Evolutionary conservation across 2,888 invertebrate species (phyloP).

Genomic region (Callyntrura sp.): DNA sequence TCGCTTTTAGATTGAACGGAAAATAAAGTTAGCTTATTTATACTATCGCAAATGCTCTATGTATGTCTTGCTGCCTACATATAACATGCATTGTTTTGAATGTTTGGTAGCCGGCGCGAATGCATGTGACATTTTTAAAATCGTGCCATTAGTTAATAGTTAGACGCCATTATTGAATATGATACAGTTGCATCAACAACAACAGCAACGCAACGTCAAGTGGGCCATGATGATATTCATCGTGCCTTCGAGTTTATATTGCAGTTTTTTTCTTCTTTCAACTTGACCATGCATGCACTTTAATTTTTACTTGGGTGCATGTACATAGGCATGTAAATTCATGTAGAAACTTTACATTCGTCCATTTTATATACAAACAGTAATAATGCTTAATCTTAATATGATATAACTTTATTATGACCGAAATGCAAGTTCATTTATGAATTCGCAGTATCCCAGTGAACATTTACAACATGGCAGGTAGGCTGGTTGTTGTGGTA

Average conservation of each 20-base stretch:
- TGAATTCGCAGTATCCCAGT: conserved; percentile 25
- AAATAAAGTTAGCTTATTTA: no score
- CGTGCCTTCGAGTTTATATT: conserved; percentile 22
- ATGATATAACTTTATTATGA: conserved; percentile 46
- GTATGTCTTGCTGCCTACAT: no score
- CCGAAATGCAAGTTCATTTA: conserved; percentile 50
- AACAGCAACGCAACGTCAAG: conserved; percentile 9
- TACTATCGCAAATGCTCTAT: no score
- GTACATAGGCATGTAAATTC: not conserved
- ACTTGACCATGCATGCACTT: conserved; percentile 46
- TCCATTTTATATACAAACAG: not conserved
- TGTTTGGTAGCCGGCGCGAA: not conserved
- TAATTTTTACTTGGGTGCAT: conserved; percentile 1
- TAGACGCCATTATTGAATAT: not conserved
- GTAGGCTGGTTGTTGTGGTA: conserved; percentile 17
- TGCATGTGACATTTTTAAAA: not conserved
- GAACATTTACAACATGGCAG: conserved; percentile 37
- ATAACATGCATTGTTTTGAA: no score
- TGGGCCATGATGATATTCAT: conserved; percentile 36
- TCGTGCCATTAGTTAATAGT: not conserved
- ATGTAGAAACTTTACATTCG: not conserved
- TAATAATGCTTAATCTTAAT: conserved; percentile 5
- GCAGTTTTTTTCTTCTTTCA: conserved; percentile 36
- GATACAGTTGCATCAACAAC: not conserved
- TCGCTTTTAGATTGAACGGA: not conserved